Percentiles rank a stretch among this genome's conserved stretches.
Evolutionary conservation across 2,888 invertebrate species (phyloP).

Genomic region (Lasioglossum malachurum): DNA sequence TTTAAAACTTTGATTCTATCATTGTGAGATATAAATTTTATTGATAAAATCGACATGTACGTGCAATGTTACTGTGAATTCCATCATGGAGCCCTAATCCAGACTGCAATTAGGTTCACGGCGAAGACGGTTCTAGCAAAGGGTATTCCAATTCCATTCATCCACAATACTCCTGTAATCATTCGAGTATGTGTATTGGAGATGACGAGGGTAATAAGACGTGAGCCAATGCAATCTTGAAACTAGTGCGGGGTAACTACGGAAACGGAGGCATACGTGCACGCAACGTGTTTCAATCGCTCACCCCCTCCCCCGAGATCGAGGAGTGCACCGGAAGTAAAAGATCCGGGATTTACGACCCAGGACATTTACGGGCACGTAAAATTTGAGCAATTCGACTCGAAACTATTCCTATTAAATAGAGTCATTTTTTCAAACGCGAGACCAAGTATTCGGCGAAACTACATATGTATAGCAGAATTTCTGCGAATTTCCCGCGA

Average conservation of each 20-base stretch:
- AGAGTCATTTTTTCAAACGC: constrained; percentile 4
- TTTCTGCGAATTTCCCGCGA: background rate
- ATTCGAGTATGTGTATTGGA: constrained; percentile 63
- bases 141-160: constrained; percentile 66
- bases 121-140: constrained; percentile 52
- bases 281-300: constrained; percentile 45
- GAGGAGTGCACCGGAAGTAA: constrained; percentile 21
- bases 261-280: constrained; percentile 24
- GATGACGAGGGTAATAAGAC: constrained; percentile 72
- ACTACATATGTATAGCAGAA: background rate
- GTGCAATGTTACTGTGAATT: constrained; percentile 18
- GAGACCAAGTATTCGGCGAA: background rate
- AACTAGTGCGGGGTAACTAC: constrained; percentile 58
- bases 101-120: constrained; percentile 66
- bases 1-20: background rate
- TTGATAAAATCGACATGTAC: background rate
- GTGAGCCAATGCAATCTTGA: constrained; percentile 71
- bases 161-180: constrained; percentile 63
- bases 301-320: background rate
- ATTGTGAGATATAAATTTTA: background rate
- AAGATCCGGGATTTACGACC: constrained; percentile 35
- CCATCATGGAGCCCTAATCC: constrained; percentile 62
- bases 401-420: background rate
- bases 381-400: constrained; percentile 24
- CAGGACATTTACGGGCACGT: constrained; percentile 32